A percentile compares a stretch with the other conserved stretches of the same genome.
Conservation (phyloP, 2,797 vertebrate species). For the Vespertilio murinus region DNA sequence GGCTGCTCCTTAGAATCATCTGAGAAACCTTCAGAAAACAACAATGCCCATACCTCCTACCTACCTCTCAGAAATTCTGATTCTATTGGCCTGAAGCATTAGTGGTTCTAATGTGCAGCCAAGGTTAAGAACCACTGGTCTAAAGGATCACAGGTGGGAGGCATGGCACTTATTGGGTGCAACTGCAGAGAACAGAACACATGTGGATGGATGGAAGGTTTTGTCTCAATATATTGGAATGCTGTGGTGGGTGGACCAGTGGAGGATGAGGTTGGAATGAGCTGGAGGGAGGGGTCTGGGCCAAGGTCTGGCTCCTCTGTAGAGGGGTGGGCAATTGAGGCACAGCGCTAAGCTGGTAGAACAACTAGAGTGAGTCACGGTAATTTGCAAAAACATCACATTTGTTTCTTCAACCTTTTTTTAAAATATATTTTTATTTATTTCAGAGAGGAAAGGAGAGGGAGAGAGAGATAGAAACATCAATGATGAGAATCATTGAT, state of each 20-base stretch:
- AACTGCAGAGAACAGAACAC: not conserved
- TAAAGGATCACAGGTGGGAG: not conserved
- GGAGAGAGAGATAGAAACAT: too few species aligned
- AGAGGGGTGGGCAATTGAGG: not conserved
- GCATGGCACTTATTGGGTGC: not conserved
- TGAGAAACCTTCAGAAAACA: not conserved
- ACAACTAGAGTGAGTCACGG: not conserved
- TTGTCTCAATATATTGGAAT: not conserved
- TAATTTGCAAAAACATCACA: conserved; percentile 73
- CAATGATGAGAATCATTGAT: too few species aligned
- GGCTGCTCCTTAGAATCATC: not conserved
- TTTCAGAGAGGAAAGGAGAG: too few species aligned
- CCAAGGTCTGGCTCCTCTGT: not conserved
- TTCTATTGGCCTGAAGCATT: not conserved
- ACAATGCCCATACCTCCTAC: not conserved
- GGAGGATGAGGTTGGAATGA: not conserved
- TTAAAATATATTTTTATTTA: too few species aligned
- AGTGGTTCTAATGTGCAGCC: not conserved
- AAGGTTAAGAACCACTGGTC: not conserved
- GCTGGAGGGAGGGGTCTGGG: fast-evolving
- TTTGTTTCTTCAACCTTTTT: conserved; percentile 76
- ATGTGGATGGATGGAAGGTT: not conserved
- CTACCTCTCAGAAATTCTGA: conserved; percentile 21
- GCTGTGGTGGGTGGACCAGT: too few species aligned
- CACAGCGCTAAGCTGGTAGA: not conserved